Evolutionary conservation across 1,140 invertebrate genomes (phyloP).

Genomic region (Drosophila pruinosa): DNA sequence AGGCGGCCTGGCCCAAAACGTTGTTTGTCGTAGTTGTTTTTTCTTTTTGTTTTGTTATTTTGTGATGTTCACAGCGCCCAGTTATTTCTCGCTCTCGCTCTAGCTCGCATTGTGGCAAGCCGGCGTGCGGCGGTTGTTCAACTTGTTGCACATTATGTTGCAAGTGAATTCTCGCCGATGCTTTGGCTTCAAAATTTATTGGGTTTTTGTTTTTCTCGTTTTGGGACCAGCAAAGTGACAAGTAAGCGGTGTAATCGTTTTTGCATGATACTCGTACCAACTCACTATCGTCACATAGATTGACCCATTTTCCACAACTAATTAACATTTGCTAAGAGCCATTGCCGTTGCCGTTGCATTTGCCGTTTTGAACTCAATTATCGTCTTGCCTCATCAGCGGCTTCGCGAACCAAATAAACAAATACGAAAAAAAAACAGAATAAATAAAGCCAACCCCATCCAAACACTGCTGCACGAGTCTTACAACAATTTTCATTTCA

Average conservation of each 20-base stretch:
- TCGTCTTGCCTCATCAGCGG: constrained; percentile 68
- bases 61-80: too few relatives aligned
- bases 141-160: constrained; percentile 40
- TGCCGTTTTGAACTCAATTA: constrained; percentile 72
- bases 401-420: constrained; percentile 17
- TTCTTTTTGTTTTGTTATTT: too few relatives aligned
- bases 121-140: constrained; percentile 56
- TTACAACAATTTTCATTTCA: constrained; percentile 70
- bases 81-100: background rate
- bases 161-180: constrained; percentile 38
- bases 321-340: constrained; percentile 76
- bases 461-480: constrained; percentile 7
- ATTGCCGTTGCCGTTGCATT: constrained; percentile 46
- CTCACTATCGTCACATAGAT: constrained; percentile 34
- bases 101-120: background rate
- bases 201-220: constrained; percentile 12
- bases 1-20: constrained; percentile 35
- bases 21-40: constrained; percentile 6
- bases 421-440: constrained; percentile 13
- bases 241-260: constrained; percentile 31
- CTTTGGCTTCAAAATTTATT: constrained; percentile 9
- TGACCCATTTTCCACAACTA: constrained; percentile 73
- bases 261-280: constrained; percentile 13
- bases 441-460: background rate
- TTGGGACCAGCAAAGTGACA: constrained; percentile 26